Evolutionary conservation across 2,888 invertebrate genomes (phyloP), one percentile per base, ranked within the genome.

Genomic region (Augiades crinisus): DNA sequence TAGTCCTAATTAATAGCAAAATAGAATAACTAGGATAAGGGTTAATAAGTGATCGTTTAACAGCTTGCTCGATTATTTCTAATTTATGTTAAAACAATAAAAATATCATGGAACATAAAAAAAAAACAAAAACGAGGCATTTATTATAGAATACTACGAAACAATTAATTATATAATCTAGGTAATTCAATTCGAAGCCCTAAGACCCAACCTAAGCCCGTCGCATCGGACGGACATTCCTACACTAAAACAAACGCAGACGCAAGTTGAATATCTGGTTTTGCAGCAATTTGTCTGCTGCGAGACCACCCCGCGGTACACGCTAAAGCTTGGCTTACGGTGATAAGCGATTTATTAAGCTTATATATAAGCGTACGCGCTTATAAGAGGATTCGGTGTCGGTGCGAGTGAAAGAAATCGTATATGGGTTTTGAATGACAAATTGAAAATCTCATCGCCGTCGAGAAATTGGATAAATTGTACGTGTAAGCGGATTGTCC

Each of bases 311-410:
- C 47, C 16, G 27, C 36, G 14, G 8, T 36, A 22, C 36, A 22
- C 22, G 33, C 33, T 17, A n/a, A 45, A 12, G 13, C 21, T 6
- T 7, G 31, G 19, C 30, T 19, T 21, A 41, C 5, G 5, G 6
- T 38, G 41, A 50, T 50, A 50, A 50, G 50, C 43, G 22, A 50
- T 43, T 50, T 50, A 43, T 50, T 43, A 50, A 34, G 27, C 50
- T 50, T 43, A 43, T 19, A 33, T 43, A 50, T 12, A 0, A 12
- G 22, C 21, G 19, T 19, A 5, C 19, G 19, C 5, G 19, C 34
- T 21, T 31, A 34, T 45, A 46, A 27, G 46, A 43, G 43, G 43
- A 50, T 50, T 36, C 50, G 10, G 21, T 50, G 34, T 41, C 49
- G 16, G 12, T 17, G 24, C 3, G 19, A 43, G 22, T 41, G 22